Percentiles rank a stretch among this genome's conserved stretches.
Conservation (phyloP, 2,888 invertebrate species). For the Netelia fuscicornis region DNA sequence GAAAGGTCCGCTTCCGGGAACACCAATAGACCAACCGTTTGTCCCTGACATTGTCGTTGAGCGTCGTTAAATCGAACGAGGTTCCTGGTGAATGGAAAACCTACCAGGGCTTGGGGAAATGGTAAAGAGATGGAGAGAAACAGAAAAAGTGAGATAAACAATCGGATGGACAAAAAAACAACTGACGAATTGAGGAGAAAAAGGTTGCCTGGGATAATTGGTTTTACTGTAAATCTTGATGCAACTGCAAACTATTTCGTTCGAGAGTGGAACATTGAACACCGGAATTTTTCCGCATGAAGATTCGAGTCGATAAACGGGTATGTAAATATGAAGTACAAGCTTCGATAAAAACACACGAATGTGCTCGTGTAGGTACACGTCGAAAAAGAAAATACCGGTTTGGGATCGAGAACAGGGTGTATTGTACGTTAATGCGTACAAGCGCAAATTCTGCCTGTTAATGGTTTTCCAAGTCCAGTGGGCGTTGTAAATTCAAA, state of each 20-base stretch:
- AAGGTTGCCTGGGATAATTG: neutral
- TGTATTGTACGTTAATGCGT: neutral
- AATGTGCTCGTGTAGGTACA: neutral
- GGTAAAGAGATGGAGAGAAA: constrained; percentile 41
- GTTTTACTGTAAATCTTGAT: neutral
- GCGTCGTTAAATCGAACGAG: constrained; percentile 11
- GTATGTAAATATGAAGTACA: neutral
- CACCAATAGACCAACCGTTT: constrained; percentile 18
- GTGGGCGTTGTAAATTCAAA: constrained; percentile 49
- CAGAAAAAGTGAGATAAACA: constrained; percentile 14
- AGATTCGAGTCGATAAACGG: neutral
- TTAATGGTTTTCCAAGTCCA: constrained; percentile 34
- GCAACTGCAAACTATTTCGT: neutral
- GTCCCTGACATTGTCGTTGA: constrained; percentile 18
- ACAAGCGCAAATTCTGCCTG: constrained; percentile 11
- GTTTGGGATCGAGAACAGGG: neutral
- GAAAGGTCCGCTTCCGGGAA: constrained; percentile 14
- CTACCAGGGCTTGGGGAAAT: constrained; percentile 16
- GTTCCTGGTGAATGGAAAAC: neutral
- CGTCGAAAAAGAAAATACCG: constrained; percentile 3
- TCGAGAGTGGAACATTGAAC: neutral
- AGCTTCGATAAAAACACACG: neutral
- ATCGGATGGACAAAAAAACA: neutral
- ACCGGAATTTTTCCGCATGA: neutral
- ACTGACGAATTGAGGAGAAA: neutral